phyloP scores from a whole-genome alignment of 2,113 vertebrate genomes.

The Nycticorax nycticorax region DNA sequence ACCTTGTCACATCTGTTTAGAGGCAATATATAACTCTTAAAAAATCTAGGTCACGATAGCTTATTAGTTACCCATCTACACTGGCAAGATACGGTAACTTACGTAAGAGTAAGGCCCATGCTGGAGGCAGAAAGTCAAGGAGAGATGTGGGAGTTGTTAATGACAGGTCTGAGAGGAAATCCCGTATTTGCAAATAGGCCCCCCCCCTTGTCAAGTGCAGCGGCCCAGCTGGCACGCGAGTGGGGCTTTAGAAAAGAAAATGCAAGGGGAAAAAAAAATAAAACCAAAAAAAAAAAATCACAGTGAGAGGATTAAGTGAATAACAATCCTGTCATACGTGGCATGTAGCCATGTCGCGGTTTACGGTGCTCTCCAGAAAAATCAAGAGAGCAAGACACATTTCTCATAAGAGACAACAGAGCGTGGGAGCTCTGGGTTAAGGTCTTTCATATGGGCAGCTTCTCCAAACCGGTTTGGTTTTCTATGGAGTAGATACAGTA shows the following conservation, averaged over 20 bases:
- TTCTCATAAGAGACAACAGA: neutral
- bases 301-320: neutral
- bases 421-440: neutral
- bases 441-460: neutral
- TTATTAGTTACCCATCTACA: slow-evolving; percentile 5
- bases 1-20: slow-evolving; percentile 54
- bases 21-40: neutral
- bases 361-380: neutral
- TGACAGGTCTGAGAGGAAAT: neutral
- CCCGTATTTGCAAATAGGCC: neutral
- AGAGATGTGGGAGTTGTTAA: neutral
- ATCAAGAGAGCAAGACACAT: neutral
- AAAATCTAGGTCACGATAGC: neutral
- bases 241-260: neutral
- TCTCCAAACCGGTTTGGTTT: neutral
- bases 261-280: neutral
- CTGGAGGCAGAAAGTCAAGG: neutral
- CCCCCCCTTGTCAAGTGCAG: neutral
- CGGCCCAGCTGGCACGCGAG: neutral
- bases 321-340: neutral
- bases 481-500: neutral
- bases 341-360: neutral
- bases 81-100: neutral
- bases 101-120: neutral
- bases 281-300: neutral